Percentiles rank a stretch among this genome's conserved stretches.
These are phyloP conservation scores for Scalopus aquaticus DNA, from an alignment of 2,113 vertebrate genomes.

Conservation along the genomic window DNA sequence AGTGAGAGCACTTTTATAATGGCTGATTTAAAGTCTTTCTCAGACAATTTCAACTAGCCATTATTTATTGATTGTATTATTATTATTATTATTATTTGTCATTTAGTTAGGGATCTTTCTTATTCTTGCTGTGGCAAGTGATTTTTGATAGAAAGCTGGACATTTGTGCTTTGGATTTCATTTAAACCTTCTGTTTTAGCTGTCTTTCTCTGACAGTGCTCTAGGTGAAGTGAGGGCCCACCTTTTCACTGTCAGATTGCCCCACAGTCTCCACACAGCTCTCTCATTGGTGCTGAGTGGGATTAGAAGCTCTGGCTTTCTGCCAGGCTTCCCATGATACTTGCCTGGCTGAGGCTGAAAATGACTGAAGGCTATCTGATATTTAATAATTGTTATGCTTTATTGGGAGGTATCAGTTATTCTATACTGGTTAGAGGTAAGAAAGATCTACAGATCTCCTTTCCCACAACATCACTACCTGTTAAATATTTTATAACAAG, in stretches of 20 bases:
- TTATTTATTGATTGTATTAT: background rate
- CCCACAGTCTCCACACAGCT: background rate
- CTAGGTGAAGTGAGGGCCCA: background rate
- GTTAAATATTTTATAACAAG: background rate
- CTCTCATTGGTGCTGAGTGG: background rate
- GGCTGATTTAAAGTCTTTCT: background rate
- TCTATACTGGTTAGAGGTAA: background rate
- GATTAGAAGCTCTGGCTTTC: background rate
- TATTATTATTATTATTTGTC: too few relatives aligned
- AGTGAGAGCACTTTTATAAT: background rate
- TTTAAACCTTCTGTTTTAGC: background rate
- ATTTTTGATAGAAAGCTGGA: background rate
- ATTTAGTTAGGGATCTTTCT: background rate
- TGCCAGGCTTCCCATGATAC: background rate
- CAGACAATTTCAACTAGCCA: background rate
- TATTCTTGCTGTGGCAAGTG: background rate
- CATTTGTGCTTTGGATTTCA: background rate
- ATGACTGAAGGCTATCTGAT: background rate
- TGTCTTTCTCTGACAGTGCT: background rate
- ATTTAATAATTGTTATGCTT: background rate
- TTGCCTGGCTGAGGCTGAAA: background rate
- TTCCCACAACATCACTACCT: background rate
- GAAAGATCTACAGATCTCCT: background rate
- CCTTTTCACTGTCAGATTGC: background rate
- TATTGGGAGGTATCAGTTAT: background rate